Conservation (phyloP, 2,888 invertebrate species). For the Drosophila sordidula region DNA sequence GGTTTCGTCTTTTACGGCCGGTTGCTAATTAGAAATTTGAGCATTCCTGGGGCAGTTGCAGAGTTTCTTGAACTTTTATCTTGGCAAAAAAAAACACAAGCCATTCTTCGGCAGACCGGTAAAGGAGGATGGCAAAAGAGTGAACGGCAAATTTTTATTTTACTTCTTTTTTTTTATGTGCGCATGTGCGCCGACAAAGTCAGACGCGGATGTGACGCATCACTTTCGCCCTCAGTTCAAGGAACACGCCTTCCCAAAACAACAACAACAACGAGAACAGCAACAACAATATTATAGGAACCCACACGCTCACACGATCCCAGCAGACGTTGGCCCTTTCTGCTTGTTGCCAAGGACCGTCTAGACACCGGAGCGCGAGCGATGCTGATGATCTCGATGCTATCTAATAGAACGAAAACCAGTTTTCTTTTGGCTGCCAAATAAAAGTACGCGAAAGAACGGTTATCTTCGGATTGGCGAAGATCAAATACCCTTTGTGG, state of each 20-base stretch:
- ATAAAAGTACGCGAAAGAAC: conserved; percentile 3
- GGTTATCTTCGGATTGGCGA: neutral
- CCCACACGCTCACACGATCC: conserved; percentile 39
- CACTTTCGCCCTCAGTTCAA: conserved; percentile 73
- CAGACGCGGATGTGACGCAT: conserved; percentile 60
- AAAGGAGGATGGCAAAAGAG: conserved; percentile 41
- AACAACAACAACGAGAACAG: conserved; percentile 14
- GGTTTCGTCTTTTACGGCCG: conserved; percentile 21
- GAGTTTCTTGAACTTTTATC: conserved; percentile 73
- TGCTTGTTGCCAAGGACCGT: conserved; percentile 73
- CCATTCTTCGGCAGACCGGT: conserved; percentile 41
- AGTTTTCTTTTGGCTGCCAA: conserved; percentile 57
- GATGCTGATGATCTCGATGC: conserved; percentile 6
- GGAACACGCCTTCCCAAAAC: conserved; percentile 57
- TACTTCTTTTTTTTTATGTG: neutral
- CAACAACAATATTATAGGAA: conserved; percentile 16
- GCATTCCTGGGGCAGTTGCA: conserved; percentile 41
- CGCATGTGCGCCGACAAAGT: conserved; percentile 48
- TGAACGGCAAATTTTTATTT: conserved; percentile 54
- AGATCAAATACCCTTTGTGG: neutral
- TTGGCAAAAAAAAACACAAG: conserved; percentile 16
- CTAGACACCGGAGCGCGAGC: conserved; percentile 60
- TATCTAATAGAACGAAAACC: conserved; percentile 70
- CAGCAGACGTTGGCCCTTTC: conserved; percentile 37
- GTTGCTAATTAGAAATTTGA: conserved; percentile 64